phyloP scores from a whole-genome alignment of 2,797 vertebrate genomes.

The Ammospiza maritima region DNA sequence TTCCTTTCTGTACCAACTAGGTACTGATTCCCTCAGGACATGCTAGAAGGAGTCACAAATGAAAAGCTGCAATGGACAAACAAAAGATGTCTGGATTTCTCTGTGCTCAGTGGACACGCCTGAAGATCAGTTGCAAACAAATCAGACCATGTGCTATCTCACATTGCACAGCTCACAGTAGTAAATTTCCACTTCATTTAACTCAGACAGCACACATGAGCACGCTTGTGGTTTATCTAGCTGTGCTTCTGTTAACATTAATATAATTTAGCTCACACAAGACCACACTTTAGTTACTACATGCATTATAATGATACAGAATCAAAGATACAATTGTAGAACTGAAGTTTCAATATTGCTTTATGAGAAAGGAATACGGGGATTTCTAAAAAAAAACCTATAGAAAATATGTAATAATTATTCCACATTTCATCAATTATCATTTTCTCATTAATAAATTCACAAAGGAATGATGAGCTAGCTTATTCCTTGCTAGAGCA shows the following conservation, averaged over 20 bases:
- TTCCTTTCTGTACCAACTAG: not conserved
- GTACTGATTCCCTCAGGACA: not conserved
- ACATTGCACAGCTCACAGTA: not conserved
- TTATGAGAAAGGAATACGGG: not conserved
- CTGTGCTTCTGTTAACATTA: slow-evolving; percentile 9
- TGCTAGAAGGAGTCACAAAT: not conserved
- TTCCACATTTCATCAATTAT: not conserved
- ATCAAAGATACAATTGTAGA: not conserved
- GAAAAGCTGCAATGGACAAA: not conserved
- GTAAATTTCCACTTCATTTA: not conserved
- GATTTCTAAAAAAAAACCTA: not conserved
- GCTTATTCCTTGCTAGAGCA: not conserved
- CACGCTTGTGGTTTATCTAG: not conserved
- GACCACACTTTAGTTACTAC: not conserved
- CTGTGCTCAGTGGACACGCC: not conserved
- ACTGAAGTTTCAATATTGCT: not conserved
- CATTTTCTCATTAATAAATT: not conserved
- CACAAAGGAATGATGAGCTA: not conserved
- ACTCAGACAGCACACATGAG: not conserved
- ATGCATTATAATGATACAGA: not conserved
- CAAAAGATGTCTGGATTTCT: not conserved
- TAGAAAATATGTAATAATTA: not conserved
- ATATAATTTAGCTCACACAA: not conserved
- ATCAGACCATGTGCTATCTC: rapidly evolving
- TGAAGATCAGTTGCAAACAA: not conserved